Conservation (phyloP, 2,113 vertebrate genomes). For the Menidia beryllina region DNA sequence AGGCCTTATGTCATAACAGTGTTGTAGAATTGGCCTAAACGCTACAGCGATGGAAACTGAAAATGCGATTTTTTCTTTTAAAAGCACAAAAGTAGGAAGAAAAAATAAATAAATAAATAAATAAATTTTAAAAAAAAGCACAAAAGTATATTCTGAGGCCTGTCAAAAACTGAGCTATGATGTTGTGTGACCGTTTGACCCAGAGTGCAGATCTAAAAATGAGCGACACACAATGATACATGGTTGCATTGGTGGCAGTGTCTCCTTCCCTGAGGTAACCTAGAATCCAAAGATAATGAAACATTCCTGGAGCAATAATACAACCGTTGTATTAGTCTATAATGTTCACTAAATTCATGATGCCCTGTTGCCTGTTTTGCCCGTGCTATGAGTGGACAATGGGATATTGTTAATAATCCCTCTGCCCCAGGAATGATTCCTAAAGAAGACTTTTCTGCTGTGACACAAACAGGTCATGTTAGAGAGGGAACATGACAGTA, state of each 20-base stretch:
- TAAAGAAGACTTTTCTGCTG: conserved; percentile 35
- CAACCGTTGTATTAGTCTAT: conserved; percentile 41
- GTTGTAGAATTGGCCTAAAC: not conserved
- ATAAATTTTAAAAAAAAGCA: too few species aligned
- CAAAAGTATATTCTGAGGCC: too few species aligned
- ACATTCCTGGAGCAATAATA: conserved; percentile 43
- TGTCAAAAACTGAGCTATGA: conserved; percentile 18
- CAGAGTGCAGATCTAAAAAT: not conserved
- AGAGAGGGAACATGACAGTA: conserved; percentile 61
- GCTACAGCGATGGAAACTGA: not conserved
- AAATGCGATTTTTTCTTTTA: conserved; percentile 6
- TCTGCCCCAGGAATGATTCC: conserved; percentile 22
- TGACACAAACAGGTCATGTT: conserved; percentile 58
- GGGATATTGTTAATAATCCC: conserved; percentile 44
- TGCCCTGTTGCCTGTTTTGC: conserved; percentile 16
- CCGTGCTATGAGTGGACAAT: conserved; percentile 40
- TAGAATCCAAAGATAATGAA: conserved; percentile 41
- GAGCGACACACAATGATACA: conserved; percentile 19
- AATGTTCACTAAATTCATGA: conserved; percentile 43
- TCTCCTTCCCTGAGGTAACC: conserved; percentile 11
- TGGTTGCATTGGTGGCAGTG: conserved; percentile 13
- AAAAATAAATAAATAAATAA: too few species aligned
- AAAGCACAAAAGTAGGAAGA: too few species aligned
- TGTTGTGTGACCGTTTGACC: conserved; percentile 34
- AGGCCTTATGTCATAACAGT: conserved; percentile 23